Base-by-base conservation (phyloP, 1,140 invertebrate genomes). In the Penaeus japonicus region DNA sequence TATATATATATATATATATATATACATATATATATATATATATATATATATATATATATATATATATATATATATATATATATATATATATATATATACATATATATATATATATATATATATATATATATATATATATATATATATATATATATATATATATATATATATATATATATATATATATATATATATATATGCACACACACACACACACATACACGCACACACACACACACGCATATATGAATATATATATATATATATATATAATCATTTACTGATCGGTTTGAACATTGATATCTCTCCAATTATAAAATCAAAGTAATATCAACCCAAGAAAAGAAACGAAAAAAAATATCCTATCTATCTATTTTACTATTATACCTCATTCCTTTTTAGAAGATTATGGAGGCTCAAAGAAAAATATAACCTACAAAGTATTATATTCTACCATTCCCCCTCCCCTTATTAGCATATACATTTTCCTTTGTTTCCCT, bases 81-180 rank as follows among this genome's bases (percentile, higher is more conserved):
- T 35, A 65, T 47, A 70, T 70, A 70, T 47, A 70, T 70, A 70
- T 70, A 53, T 47, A 70, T 70, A 70, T 35, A 47, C 47, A 53
- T 3, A 70, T 70, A 70, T 3, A 65, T 47, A 70, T 70, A 53
- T 70, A 70, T 35, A 70, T 70, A 70, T 84, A 65, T 84, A 70
- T 65, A 47, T 84, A 47, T 70, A 47, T 84, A 65, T 65, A 65
- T 83, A 53, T 65, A 73, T 84, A 53, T 35, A 53, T 84, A 53
- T 39, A 53, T 84, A 70, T n/a, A 73, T 73, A 70, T 39, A 84
- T 65, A 47, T 65, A 47, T 17, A 70, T 4, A 15, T 59, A 1
- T 0, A 17, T 77, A n/a, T 5, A 77, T n/a, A n/a, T n/a, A n/a
- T n/a, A 39, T 10, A 39, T 3, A 39, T 10, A 39, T 3, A 39